Percentiles rank a stretch among this genome's conserved stretches.
phyloP scores from a whole-genome alignment of 37 sponge, comb jelly and placozoan species.

The Chondrilla cf. caribensis region DNA sequence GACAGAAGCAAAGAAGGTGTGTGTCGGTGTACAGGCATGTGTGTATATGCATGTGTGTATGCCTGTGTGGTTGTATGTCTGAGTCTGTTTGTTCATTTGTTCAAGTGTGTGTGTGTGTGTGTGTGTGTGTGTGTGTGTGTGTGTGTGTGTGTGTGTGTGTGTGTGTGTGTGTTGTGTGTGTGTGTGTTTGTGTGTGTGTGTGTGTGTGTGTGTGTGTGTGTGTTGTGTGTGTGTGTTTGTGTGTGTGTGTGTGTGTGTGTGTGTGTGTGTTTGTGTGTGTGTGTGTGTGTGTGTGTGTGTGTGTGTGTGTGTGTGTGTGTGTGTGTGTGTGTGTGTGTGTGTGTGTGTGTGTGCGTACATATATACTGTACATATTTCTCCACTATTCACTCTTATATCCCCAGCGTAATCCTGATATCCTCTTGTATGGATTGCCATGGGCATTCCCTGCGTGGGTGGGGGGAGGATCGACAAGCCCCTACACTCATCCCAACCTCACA shows the following conservation, averaged over 20 bases:
- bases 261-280: too few species aligned
- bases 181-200: slow-evolving; percentile 15
- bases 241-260: too few species aligned
- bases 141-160: too few species aligned
- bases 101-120: too few species aligned
- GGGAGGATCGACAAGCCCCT: slow-evolving; percentile 55
- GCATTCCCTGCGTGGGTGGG: slow-evolving; percentile 87
- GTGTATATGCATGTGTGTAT: background rate
- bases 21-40: background rate
- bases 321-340: slow-evolving; percentile 21
- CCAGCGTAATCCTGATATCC: slow-evolving; percentile 76
- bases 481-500: slow-evolving; percentile 59
- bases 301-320: slow-evolving; percentile 3
- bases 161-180: slow-evolving; percentile 6
- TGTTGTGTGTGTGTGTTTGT: too few species aligned
- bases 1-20: slow-evolving; percentile 77
- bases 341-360: background rate
- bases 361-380: too few species aligned
- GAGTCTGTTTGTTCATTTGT: too few species aligned
- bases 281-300: too few species aligned
- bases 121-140: too few species aligned
- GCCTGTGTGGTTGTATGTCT: background rate
- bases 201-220: too few species aligned
- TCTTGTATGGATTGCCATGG: slow-evolving; percentile 83
- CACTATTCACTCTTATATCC: too few species aligned